Evolutionary conservation across 2,113 vertebrate genomes (phyloP).

Genomic region (western clawed frog (Xenopus tropicalis)): UCB_Xtro_10.0 CM004443.2:139001501-139002000

Average conservation of each 20-base stretch:
- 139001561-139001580: no score
- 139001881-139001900: no score
- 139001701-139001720: neutral
- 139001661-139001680: neutral
- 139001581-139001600: neutral
- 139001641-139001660: neutral
- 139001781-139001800: neutral
- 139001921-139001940: no score
- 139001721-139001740: neutral
- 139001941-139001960: no score
- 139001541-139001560: no score
- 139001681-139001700: neutral
- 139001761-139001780: neutral
- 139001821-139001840: neutral
- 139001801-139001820: neutral
- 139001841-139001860: neutral
- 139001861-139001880: no score
- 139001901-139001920: no score
- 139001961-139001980: neutral
- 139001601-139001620: neutral
- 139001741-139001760: neutral
- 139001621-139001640: slow-evolving; percentile 2
- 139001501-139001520: no score
- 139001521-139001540: no score
- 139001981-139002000: no score